Evolutionary conservation across 2,888 invertebrate genomes (phyloP), one percentile per base, ranked within the genome.

Genomic region (Phyto melanocephala): DNA sequence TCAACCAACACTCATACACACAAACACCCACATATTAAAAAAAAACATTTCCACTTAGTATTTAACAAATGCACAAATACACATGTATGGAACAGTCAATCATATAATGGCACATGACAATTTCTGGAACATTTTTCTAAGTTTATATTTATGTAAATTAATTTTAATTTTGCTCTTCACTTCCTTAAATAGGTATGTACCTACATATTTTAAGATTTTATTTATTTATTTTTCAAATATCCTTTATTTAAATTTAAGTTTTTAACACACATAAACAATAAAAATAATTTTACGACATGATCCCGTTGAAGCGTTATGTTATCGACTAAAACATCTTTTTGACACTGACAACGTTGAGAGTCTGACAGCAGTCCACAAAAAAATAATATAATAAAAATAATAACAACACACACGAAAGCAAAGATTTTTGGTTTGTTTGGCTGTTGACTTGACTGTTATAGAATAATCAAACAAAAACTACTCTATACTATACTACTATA

Each of bases 281-380:
- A 76, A 84, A 84, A 72, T 81, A 75, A 85, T 79, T 85, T 80
- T 85, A 88, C 88, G 87, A 90, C 90, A 90, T 90, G 89, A 89
- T 90, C 87, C 85, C 90, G 88, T 89, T 88, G 87, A 88, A 89
- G 87, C 89, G 88, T 89, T 88, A 89, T 89, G 89, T 89, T 88
- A 89, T 89, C 90, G 89, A 90, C 90, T 90, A 89, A 91, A 90
- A 89, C 88, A 90, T 90, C 89, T 90, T 90, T 90, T 90, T 91
- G 91, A 90, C 90, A 90, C 90, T 90, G 90, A 91, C 90, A 90
- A 87, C 87, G 87, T 88, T 86, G 87, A 88, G 89, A 90, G 89
- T 42, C 88, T 88, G 89, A 88, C 88, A 88, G 86, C 86, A 88
- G 67, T 65, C 60, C 67, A 75, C 71, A 82, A 78, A 82, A 79